These are phyloP conservation scores for Homalodisca vitripennis DNA, from an alignment of 1,140 invertebrate species.

Conservation along the genomic window DNA sequence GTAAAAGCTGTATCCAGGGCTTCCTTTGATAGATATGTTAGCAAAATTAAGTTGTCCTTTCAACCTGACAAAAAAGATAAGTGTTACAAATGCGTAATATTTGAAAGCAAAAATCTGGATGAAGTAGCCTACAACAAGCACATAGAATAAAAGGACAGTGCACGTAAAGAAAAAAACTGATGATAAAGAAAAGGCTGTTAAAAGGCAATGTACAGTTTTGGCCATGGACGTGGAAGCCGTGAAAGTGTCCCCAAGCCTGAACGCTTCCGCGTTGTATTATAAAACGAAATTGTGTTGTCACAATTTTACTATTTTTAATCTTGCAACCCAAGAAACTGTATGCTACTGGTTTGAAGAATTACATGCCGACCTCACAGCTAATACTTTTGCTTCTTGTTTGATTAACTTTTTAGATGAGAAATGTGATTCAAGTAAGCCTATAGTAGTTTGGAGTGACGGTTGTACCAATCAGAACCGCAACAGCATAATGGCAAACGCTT, in stretches of 20 bases:
- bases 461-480: slow-evolving; percentile 47
- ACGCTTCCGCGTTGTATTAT: slow-evolving; percentile 48
- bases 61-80: slow-evolving; percentile 40
- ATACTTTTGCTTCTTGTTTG: slow-evolving; percentile 46
- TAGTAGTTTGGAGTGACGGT: slow-evolving; percentile 39
- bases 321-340: slow-evolving; percentile 41
- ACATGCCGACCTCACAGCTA: slow-evolving; percentile 47
- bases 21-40: slow-evolving; percentile 15
- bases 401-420: slow-evolving; percentile 42
- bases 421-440: not conserved
- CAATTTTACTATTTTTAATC: slow-evolving; percentile 50
- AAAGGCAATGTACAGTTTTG: slow-evolving; percentile 39
- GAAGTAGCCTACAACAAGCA: slow-evolving; percentile 38
- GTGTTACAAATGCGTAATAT: slow-evolving; percentile 40
- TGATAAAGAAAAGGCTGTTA: slow-evolving; percentile 39
- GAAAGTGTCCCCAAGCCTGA: slow-evolving; percentile 45
- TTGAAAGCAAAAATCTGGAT: slow-evolving; percentile 38
- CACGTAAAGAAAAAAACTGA: slow-evolving; percentile 38
- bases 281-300: slow-evolving; percentile 51
- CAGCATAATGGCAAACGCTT: slow-evolving; percentile 44
- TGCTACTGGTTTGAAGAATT: slow-evolving; percentile 51
- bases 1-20: not conserved
- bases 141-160: slow-evolving; percentile 38
- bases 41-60: slow-evolving; percentile 38
- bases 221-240: slow-evolving; percentile 49